A percentile compares a stretch with the other conserved stretches of the same genome.
These are phyloP conservation scores for Microcebus murinus DNA, from an alignment of 2,113 vertebrate species.

Conservation along the genomic window DNA sequence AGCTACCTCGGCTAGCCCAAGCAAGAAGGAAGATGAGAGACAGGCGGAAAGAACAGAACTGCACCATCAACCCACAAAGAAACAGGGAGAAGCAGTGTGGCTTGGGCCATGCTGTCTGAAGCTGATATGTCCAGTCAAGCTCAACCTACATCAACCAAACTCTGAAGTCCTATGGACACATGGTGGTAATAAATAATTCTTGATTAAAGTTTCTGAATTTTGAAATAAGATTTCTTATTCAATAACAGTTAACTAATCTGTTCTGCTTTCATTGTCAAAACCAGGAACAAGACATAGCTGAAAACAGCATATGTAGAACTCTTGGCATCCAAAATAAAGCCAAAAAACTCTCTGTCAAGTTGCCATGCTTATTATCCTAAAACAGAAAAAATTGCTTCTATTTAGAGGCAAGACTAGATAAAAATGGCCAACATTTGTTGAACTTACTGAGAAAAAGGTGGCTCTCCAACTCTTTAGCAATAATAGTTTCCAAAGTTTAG, in stretches of 20 bases:
- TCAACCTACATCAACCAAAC: not conserved
- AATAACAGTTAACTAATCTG: not conserved
- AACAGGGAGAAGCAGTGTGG: not conserved
- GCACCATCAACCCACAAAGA: not conserved
- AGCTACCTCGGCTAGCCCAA: not conserved
- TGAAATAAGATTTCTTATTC: not conserved
- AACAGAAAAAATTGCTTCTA: not conserved
- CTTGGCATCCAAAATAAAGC: not conserved
- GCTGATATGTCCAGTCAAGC: not conserved
- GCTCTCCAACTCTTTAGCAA: not conserved
- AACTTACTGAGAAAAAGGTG: not conserved
- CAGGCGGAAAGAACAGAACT: not conserved
- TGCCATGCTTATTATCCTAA: not conserved
- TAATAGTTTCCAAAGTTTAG: not conserved
- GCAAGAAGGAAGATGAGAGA: not conserved
- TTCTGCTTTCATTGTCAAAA: conserved; percentile 5
- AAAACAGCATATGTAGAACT: not conserved
- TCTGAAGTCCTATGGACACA: not conserved
- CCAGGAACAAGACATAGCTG: not conserved
- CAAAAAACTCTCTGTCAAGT: not conserved
- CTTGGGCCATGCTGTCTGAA: not conserved
- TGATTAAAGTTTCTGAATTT: not conserved
- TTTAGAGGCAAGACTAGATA: not conserved
- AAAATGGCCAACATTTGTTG: not conserved
- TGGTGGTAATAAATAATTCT: not conserved